Conservation (phyloP, 2,797 vertebrate genomes). For the Moxostoma hubbsi region DNA sequence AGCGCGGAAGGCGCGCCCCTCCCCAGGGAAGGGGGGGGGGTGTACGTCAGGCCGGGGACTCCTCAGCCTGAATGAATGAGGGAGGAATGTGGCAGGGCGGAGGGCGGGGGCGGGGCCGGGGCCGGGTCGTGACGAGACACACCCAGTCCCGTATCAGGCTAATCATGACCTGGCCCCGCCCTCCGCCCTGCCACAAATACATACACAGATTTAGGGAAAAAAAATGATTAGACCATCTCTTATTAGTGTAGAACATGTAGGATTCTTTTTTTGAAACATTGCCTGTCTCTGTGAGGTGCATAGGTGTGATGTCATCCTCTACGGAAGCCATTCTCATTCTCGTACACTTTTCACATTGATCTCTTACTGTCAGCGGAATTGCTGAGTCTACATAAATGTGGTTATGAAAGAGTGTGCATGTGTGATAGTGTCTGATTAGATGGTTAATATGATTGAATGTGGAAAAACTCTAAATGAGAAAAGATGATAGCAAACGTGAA, state of each 20-base stretch:
- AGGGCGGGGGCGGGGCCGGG: no score
- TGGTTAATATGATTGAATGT: slow-evolving; percentile 10
- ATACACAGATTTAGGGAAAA: no score
- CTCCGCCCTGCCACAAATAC: no score
- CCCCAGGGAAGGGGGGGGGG: no score
- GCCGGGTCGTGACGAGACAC: no score
- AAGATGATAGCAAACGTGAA: slow-evolving; percentile 9
- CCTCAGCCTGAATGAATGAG: no score
- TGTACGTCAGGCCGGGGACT: no score
- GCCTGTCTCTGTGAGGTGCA: slow-evolving; percentile 22
- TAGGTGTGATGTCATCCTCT: slow-evolving; percentile 41
- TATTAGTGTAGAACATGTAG: not conserved
- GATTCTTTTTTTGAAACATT: not conserved
- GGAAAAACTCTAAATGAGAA: not conserved
- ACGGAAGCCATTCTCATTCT: slow-evolving; percentile 17
- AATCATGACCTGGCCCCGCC: no score
- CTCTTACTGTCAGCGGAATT: slow-evolving; percentile 40
- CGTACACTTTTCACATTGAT: slow-evolving; percentile 43
- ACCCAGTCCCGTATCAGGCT: no score
- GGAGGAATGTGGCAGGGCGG: no score
- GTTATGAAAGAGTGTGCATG: not conserved
- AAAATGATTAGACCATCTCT: not conserved
- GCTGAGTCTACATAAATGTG: slow-evolving; percentile 19
- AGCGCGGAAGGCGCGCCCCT: no score
- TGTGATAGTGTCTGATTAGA: slow-evolving; percentile 23